Conservation (phyloP, 2,888 invertebrate genomes). For the Andrena minutula region DNA sequence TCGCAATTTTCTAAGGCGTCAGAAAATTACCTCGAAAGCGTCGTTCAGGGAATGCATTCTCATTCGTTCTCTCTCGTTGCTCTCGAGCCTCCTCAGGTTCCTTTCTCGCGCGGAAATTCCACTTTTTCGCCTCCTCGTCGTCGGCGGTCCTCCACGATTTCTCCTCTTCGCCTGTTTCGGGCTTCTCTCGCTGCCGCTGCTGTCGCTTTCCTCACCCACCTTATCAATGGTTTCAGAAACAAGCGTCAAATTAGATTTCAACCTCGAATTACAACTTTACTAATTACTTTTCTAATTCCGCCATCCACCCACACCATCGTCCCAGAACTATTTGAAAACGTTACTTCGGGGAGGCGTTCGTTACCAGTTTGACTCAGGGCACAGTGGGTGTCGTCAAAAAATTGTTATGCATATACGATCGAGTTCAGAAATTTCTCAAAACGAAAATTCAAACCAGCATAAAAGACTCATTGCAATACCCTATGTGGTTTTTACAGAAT, state of each 20-base stretch:
- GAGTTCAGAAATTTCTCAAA: too few relatives aligned
- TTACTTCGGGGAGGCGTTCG: too few relatives aligned
- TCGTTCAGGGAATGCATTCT: slow-evolving; percentile 97
- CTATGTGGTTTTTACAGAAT: too few relatives aligned
- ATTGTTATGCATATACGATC: too few relatives aligned
- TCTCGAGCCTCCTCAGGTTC: slow-evolving; percentile 94
- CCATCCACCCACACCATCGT: too few relatives aligned
- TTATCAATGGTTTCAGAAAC: slow-evolving; percentile 56
- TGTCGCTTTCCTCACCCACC: slow-evolving; percentile 84
- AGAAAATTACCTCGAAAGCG: slow-evolving; percentile 91
- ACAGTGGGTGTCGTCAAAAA: too few relatives aligned
- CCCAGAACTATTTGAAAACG: too few relatives aligned
- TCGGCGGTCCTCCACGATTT: slow-evolving; percentile 82
- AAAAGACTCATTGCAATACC: too few relatives aligned
- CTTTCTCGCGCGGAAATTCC: slow-evolving; percentile 93
- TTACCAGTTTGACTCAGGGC: too few relatives aligned
- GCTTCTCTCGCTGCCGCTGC: slow-evolving; percentile 83
- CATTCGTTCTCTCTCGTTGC: slow-evolving; percentile 96
- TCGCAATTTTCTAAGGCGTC: not conserved
- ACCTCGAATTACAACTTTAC: not conserved
- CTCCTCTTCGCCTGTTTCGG: slow-evolving; percentile 84
- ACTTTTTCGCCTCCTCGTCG: slow-evolving; percentile 89
- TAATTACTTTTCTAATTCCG: too few relatives aligned
- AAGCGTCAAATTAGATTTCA: slow-evolving; percentile 1
- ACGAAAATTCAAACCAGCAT: too few relatives aligned